Base-by-base conservation (phyloP, 2,113 vertebrate species). In the Datnioides undecimradiatus region DNA sequence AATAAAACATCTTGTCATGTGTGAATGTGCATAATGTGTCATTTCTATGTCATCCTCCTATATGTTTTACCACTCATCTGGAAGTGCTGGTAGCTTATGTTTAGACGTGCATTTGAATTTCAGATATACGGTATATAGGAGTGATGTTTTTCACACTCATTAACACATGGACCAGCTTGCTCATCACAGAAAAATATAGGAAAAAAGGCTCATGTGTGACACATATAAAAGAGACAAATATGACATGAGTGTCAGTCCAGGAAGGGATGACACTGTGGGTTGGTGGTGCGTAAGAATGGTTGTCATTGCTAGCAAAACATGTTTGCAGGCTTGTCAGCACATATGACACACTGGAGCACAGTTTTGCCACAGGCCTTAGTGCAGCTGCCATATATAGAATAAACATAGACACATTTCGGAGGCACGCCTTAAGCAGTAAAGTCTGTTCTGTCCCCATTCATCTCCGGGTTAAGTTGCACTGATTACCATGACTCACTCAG, bases 341-440 rank as follows among this genome's bases (percentile, higher is more conserved):
- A 73, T 38, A 43, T 82, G 80, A 90, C 87, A 84, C 80, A 31
- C 68, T 59, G n/a, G 33, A 76, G 82, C 71, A 38, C 34, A 73
- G 57, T 84, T 80, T 86, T 67, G 55, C 87, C 58, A 69, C 62
- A 29, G 82, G 88, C 85, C 60, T 49, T 49, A 49, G 67, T 82
- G 36, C 68, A 66, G 72, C 81, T 87, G 75, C 84, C 38, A 10
- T 43, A 87, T 85, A 79, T 81, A 82, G 79, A 84, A 82, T 72
- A 73, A 88, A 87, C 82, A 90, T n/a, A 85, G 86, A 93, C 83
- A 69, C 23, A 4, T 84, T 84, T 23, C 62, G 54, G 85, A 87
- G 73, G 70, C 23, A 82, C 0, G 38, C 86, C 67, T 14, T n/a
- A 65, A 60, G 87, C 71, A 64, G 27, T 34, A 21, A 41, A 78